Conservation (phyloP, 2,888 invertebrate genomes). For the Lathronympha strigana region DNA sequence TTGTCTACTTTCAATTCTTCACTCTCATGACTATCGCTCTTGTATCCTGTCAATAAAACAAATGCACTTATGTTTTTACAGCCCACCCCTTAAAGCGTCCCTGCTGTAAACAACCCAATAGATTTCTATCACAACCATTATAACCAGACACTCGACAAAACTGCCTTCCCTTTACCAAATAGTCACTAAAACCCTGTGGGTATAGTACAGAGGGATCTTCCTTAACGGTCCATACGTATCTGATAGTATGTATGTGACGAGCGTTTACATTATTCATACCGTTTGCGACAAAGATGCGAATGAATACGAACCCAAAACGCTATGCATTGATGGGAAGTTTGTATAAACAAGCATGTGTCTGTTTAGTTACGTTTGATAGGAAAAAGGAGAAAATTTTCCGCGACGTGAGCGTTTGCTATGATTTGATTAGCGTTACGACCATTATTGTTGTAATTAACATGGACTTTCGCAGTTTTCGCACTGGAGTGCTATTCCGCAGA, state of each 20-base stretch:
- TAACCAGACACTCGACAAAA: constrained; percentile 46
- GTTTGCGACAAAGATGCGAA: constrained; percentile 67
- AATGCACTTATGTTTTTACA: constrained; percentile 28
- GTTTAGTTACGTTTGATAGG: constrained; percentile 20
- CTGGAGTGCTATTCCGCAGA: too few species aligned
- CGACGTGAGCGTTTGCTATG: too few species aligned
- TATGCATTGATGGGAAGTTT: constrained; percentile 65
- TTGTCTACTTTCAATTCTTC: background rate
- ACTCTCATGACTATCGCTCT: background rate
- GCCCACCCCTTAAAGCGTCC: constrained; percentile 44
- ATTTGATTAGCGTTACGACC: too few species aligned
- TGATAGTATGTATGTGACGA: constrained; percentile 59
- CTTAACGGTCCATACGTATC: constrained; percentile 49
- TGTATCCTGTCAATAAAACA: constrained; percentile 9
- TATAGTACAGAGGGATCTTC: constrained; percentile 10
- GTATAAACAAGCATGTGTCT: constrained; percentile 54
- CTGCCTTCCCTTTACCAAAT: background rate
- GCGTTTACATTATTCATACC: constrained; percentile 73
- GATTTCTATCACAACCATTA: constrained; percentile 53
- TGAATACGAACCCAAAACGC: constrained; percentile 60
- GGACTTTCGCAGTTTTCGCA: too few species aligned
- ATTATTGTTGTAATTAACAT: too few species aligned
- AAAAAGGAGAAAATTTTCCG: constrained; percentile 8
- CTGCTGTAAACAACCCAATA: constrained; percentile 50
- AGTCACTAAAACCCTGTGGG: background rate